Percentiles rank a stretch among this genome's conserved stretches.
Evolutionary conservation across 2,113 vertebrate genomes (phyloP).

Genomic region (Tragelaphus strepsiceros): DNA sequence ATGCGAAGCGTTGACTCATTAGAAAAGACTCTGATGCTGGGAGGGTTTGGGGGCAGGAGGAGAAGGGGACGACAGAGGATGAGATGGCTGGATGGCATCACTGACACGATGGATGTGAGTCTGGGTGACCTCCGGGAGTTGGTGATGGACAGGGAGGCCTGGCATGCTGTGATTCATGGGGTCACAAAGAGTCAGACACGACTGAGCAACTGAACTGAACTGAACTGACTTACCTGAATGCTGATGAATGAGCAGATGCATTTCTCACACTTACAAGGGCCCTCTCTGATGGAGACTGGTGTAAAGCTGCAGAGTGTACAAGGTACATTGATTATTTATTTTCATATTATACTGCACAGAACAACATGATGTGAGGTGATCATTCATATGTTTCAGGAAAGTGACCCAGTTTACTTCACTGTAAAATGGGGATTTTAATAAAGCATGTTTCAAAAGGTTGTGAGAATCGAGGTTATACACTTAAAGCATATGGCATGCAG

Average conservation of each 20-base stretch:
- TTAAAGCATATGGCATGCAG: neutral
- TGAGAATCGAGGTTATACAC: neutral
- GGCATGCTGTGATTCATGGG: too few relatives aligned
- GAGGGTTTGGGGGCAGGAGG: too few relatives aligned
- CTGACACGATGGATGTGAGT: too few relatives aligned
- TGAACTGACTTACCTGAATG: neutral
- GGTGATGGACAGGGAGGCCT: too few relatives aligned
- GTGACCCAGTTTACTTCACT: neutral
- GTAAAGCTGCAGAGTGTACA: neutral
- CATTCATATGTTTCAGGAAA: constrained; percentile 35
- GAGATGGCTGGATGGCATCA: too few relatives aligned
- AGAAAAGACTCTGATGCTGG: too few relatives aligned
- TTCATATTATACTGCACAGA: constrained; percentile 1
- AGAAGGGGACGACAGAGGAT: too few relatives aligned
- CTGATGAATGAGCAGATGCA: neutral
- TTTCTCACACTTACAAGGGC: neutral
- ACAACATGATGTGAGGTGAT: neutral
- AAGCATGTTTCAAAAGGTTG: neutral
- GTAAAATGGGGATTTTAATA: neutral
- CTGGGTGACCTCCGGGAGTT: too few relatives aligned
- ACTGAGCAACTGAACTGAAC: too few relatives aligned
- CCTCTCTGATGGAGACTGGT: neutral
- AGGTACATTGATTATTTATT: neutral
- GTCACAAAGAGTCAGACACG: too few relatives aligned
- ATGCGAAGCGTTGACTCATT: too few relatives aligned